Percentiles rank a stretch among this genome's conserved stretches.
phyloP scores from a whole-genome alignment of 2,113 vertebrate species.

The Trematocara nigrifrons region DNA sequence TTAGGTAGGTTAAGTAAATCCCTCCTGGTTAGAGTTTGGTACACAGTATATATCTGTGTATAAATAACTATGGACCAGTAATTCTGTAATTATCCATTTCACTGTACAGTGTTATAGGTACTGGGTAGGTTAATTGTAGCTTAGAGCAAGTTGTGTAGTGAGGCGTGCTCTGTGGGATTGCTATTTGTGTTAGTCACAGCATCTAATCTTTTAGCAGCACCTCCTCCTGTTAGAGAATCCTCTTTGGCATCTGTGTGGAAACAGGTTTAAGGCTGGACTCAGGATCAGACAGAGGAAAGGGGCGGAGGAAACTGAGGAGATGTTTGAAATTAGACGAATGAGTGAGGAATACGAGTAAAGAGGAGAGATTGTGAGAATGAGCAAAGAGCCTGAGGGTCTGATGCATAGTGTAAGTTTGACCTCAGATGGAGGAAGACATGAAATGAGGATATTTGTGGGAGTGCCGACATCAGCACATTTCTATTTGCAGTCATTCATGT shows the following conservation, averaged over 20 bases:
- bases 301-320: neutral
- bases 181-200: neutral
- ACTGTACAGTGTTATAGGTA: neutral
- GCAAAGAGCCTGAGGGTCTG: neutral
- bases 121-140: neutral
- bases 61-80: neutral
- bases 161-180: neutral
- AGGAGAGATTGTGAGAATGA: neutral
- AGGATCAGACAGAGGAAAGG: neutral
- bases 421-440: neutral
- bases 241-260: neutral
- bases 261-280: neutral
- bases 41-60: neutral
- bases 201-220: neutral
- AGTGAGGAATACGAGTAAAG: neutral
- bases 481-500: neutral
- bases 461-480: neutral
- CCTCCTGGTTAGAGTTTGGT: neutral
- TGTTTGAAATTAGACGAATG: neutral
- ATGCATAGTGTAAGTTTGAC: neutral
- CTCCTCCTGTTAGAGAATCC: neutral
- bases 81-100: neutral
- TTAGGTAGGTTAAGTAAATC: neutral
- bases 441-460: neutral
- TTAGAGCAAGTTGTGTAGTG: neutral